phyloP scores from a whole-genome alignment of 2,113 vertebrate species.

The Taurulus bubalis region DNA sequence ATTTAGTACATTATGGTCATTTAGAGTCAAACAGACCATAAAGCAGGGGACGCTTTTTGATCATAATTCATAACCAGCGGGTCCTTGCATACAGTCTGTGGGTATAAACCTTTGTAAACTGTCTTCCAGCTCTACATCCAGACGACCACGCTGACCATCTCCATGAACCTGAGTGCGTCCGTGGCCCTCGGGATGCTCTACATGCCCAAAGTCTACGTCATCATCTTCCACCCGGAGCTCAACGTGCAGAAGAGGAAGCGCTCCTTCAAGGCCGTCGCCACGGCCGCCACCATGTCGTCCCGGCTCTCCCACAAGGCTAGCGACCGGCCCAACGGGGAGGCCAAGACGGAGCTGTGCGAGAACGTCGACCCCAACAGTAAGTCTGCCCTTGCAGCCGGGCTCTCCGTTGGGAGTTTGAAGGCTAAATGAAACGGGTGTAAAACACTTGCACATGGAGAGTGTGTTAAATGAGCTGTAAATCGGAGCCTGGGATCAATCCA shows the following conservation, averaged over 20 bases:
- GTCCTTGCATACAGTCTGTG: too few relatives aligned
- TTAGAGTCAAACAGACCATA: too few relatives aligned
- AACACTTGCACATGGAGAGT: not conserved
- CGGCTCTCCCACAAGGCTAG: conserved; percentile 95
- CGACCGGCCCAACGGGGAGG: conserved; percentile 96
- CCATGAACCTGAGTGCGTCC: conserved; percentile 97
- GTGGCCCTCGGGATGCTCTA: conserved; percentile 98
- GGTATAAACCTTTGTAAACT: not conserved
- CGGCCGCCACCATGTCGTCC: conserved; percentile 94
- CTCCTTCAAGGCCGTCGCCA: conserved; percentile 97
- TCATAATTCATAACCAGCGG: too few relatives aligned
- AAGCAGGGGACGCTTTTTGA: too few relatives aligned
- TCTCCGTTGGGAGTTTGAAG: not conserved
- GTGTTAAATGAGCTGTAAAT: not conserved
- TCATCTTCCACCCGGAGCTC: conserved; percentile 98
- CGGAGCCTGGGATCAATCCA: not conserved
- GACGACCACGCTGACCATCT: conserved; percentile 97
- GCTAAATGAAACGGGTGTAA: not conserved
- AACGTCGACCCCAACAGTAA: conserved; percentile 94
- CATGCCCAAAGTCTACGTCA: conserved; percentile 99
- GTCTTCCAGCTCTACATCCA: conserved; percentile 94
- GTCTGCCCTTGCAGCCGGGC: conserved; percentile 58
- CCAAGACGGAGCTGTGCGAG: conserved; percentile 97
- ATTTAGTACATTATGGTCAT: too few relatives aligned
- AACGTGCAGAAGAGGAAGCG: conserved; percentile 97